A percentile compares a stretch with the other conserved stretches of the same genome.
phyloP scores from a whole-genome alignment of 92 coral and sea anemone genomes.

The Porites cylindrica region DNA sequence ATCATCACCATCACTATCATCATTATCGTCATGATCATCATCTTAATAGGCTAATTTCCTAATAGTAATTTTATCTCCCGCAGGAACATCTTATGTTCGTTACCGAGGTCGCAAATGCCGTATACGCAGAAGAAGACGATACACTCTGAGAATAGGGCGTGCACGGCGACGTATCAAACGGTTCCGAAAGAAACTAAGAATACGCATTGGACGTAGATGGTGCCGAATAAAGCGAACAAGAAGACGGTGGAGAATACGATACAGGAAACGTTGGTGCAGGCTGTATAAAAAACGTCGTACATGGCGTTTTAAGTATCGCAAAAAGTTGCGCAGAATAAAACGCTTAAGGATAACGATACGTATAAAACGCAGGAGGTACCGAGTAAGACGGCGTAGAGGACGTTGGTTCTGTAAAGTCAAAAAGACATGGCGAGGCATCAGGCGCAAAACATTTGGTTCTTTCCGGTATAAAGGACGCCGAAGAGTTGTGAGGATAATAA shows the following conservation, averaged over 20 bases:
- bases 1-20: no score
- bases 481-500: not conserved
- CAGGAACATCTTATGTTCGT: constrained; percentile 7
- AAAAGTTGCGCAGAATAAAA: not conserved
- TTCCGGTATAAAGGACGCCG: constrained; percentile 6
- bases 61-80: not conserved
- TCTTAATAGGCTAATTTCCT: no score
- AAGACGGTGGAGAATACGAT: constrained; percentile 23
- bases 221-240: not conserved
- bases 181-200: constrained; percentile 1
- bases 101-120: constrained; percentile 18
- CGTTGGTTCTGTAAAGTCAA: not conserved
- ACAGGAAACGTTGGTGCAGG: constrained; percentile 2
- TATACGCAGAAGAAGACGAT: not conserved
- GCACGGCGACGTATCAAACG: not conserved
- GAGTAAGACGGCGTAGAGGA: constrained; percentile 12
- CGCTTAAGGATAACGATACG: constrained; percentile 3
- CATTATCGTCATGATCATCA: no score
- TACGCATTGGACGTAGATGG: constrained; percentile 4
- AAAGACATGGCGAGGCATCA: constrained; percentile 9
- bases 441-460: not conserved
- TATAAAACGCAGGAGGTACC: constrained; percentile 13
- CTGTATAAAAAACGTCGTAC: not conserved
- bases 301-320: not conserved
- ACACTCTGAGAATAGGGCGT: not conserved